A percentile compares a stretch with the other conserved stretches of the same genome.
Evolutionary conservation across 2,797 vertebrate genomes (phyloP).

Genomic region (Poecilia wingei): DNA sequence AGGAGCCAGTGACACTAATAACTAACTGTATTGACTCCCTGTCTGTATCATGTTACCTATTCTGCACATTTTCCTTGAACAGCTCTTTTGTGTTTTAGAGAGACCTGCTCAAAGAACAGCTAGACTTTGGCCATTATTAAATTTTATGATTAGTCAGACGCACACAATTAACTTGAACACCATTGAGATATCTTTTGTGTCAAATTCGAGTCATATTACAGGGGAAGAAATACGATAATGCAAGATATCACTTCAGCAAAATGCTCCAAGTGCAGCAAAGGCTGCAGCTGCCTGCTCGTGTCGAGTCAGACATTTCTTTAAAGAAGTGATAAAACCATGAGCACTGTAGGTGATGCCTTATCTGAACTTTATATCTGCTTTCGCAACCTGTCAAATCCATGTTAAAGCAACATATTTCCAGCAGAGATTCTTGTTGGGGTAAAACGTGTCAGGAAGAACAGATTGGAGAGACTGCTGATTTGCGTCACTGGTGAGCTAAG

Average conservation of each 20-base stretch:
- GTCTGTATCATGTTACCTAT: neutral
- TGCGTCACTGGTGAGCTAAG: neutral
- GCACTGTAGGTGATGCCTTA: neutral
- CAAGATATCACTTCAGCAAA: neutral
- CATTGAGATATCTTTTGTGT: neutral
- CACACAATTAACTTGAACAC: neutral
- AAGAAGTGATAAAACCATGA: neutral
- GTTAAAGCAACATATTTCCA: neutral
- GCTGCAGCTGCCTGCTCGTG: neutral
- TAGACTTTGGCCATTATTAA: neutral
- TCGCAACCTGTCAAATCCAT: neutral
- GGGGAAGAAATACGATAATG: neutral
- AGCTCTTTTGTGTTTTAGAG: neutral
- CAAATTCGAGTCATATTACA: neutral
- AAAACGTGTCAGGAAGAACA: neutral
- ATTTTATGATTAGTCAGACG: neutral
- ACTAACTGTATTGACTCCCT: neutral
- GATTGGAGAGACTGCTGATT: neutral
- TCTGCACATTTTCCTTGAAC: neutral
- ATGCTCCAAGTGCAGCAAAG: neutral
- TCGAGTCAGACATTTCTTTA: neutral
- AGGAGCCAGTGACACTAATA: neutral
- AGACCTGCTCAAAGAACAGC: neutral
- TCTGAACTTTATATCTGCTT: neutral
- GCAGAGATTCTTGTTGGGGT: neutral